Evolutionary conservation across 2,797 vertebrate species (phyloP), one percentile per base, ranked within the genome.

Genomic region (Onychomys torridus): DNA sequence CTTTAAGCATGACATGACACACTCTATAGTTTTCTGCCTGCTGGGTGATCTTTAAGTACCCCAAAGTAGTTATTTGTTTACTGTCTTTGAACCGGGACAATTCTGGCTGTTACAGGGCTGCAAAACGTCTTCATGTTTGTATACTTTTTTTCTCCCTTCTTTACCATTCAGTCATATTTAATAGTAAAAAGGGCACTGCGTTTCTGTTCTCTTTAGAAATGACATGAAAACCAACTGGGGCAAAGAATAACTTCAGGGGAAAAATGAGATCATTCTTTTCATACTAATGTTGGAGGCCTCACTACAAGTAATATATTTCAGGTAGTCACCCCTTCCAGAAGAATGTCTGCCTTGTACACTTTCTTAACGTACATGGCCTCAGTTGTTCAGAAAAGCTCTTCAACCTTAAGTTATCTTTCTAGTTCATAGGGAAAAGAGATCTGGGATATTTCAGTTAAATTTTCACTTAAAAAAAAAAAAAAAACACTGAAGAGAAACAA

Each of bases 151-250:
- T 5, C 14, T 78, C 71, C 13, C 69, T 52, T 67, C 12, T 83
- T 84, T 52, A 52, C 32, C 17, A 23, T 78, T 46, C 75, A 87
- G 81, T 67, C 43, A 94, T 32, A 88, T 34, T 90, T 92, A 90
- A 69, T 5, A 87, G 21, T 71, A 37, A 91, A 78, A 71, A 10
- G 2, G 8, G 17, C 14, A 92, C 23, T 27, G 0, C 9, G 27
- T 86, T 96, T 94, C 59, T 89, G 55, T 43, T 91, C 75, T 93
- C 43, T 55, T 34, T 63, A 55, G 34, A 43, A 91, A 87, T 21
- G 25, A 93, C 57, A 91, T 27, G 10, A 32, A 88, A 94, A 95
- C 43, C 43, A 37, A 37, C 19, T 14, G 0, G 13, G 40, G 67
- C 86, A 84, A 17, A 46, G 32, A 89, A 63, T 46, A 21, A 43